phyloP scores from a whole-genome alignment of 2,888 invertebrate species.

The Plebejus anna region DNA sequence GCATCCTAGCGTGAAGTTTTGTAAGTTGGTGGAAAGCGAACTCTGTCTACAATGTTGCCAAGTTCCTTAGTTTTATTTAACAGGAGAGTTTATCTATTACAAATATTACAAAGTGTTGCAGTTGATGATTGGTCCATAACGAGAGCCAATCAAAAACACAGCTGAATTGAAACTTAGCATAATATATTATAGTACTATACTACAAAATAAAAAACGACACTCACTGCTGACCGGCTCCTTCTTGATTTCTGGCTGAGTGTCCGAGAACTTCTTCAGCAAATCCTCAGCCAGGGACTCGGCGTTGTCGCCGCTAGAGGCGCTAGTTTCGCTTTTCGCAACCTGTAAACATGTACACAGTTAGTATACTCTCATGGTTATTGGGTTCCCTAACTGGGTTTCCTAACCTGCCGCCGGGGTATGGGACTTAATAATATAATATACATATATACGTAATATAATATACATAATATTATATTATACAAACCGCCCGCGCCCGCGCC shows the following conservation, averaged over 20 bases:
- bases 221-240: slow-evolving; percentile 64
- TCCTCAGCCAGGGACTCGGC: slow-evolving; percentile 91
- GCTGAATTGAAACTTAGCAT: no score
- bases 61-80: no score
- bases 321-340: slow-evolving; percentile 71
- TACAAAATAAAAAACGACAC: slow-evolving; percentile 39
- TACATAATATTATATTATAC: slow-evolving; percentile 44
- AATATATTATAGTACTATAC: no score
- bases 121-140: no score
- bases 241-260: slow-evolving; percentile 81
- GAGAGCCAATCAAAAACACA: no score
- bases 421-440: slow-evolving; percentile 28
- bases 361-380: not conserved
- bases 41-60: no score
- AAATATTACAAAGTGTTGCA: no score
- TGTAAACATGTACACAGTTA: slow-evolving; percentile 42
- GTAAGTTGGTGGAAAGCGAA: no score
- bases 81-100: no score
- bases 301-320: slow-evolving; percentile 57
- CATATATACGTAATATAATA: not conserved
- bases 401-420: slow-evolving; percentile 44
- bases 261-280: slow-evolving; percentile 90
- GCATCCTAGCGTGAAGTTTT: no score
- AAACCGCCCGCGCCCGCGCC: slow-evolving; percentile 70
- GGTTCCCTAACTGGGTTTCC: not conserved